Evolutionary conservation across 2,113 vertebrate genomes (phyloP), one percentile per base, ranked within the genome.

Genomic region (Delphinapterus leucas): DNA sequence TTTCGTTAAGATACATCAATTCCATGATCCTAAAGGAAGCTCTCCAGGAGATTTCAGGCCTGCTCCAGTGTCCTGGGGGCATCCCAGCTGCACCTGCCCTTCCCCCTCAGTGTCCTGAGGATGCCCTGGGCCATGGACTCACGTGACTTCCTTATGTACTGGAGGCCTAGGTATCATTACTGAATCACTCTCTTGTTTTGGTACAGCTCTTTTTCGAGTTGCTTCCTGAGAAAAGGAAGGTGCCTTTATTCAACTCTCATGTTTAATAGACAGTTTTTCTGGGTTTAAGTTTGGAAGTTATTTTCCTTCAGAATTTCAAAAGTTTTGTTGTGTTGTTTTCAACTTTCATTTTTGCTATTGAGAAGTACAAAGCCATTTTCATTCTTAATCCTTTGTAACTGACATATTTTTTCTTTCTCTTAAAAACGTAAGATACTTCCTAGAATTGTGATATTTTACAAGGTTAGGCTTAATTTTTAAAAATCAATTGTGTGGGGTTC

Each of bases 41-140:
- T 79, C 14, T 31, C 5, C 53, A 15, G 23, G 25, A 71, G 41
- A 55, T 58, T 23, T 63, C 2, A 26, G 58, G 8, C 5, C 18
- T 14, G 1, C 2, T 26, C 0, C 0, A 4, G 12, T 4, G 12
- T 6, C n/a, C 25, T 36, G 13, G 0, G 20, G 9, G 21, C 10
- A 53, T 49, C 21, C 49, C 20, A 21, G 68, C 38, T n/a, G 49
- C 1, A 2, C 1, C 26, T 33, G 15, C 12, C 17, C 18, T 58
- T 25, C 4, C 17, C 11, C 1, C 4, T 8, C 26, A 2, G 4
- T 21, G 8, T 28, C 10, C 28, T 18, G 13, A 44, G 55, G 18
- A 11, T 1, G 6, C 18, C 8, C 58, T 5, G 0, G 23, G 44
- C 14, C 18, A 20, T 20, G 41, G 6, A 3, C 41, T 18, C 1